Evolutionary conservation across 2,797 vertebrate genomes (phyloP).

Genomic region (Arremon aurantiirostris): DNA sequence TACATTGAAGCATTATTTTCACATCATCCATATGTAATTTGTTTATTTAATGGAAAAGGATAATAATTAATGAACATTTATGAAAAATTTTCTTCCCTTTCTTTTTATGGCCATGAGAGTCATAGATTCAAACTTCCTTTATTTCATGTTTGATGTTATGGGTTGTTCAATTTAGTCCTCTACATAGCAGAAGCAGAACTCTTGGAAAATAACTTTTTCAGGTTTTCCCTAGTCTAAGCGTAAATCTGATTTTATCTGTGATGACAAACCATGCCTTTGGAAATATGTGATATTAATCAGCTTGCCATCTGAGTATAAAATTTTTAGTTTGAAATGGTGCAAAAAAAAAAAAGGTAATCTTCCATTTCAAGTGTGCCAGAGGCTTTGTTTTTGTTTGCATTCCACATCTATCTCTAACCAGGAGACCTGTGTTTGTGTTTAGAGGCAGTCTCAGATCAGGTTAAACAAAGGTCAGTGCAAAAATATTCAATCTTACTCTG

Average conservation of each 20-base stretch:
- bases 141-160: background rate
- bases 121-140: background rate
- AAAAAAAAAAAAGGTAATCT: background rate
- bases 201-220: background rate
- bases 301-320: background rate
- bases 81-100: background rate
- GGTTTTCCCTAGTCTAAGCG: background rate
- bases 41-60: background rate
- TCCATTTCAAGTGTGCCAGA: conserved; percentile 36
- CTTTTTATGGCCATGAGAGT: background rate
- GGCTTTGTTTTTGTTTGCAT: conserved; percentile 65
- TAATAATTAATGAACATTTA: background rate
- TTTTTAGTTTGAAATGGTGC: background rate
- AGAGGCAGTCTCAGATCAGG: conserved; percentile 21
- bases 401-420: conserved; percentile 36
- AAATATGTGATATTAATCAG: conserved; percentile 21
- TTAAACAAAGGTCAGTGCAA: conserved; percentile 55
- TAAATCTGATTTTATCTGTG: conserved; percentile 29
- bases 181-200: background rate
- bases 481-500: background rate
- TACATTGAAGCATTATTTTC: background rate
- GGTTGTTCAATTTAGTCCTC: background rate
- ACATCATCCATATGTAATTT: background rate
- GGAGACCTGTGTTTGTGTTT: conserved; percentile 27
- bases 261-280: conserved; percentile 29